Base-by-base conservation (phyloP, 2,888 invertebrate species). In the Brenthis hecate region DNA sequence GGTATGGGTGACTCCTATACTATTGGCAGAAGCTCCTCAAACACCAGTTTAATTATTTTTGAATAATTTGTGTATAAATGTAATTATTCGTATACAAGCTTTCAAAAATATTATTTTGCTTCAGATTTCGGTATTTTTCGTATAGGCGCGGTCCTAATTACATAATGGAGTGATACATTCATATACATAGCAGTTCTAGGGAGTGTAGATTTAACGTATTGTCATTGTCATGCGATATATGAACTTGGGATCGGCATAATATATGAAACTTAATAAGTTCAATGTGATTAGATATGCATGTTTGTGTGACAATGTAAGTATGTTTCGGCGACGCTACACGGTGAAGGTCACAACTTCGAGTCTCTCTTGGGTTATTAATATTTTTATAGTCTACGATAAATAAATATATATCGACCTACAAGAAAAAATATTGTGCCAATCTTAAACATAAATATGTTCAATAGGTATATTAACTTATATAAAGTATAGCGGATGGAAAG, bases 121-220 rank as follows among this genome's bases (percentile, higher is more conserved):
- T 11, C 53, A 61, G 55, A 66, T 66, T 61, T 50, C 56, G 16
- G 61, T 62, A 50, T 60, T 50, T 60, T 28, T 32, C 48, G 54
- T 54, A 53, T 13, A 64, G 64, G 66, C 23, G 43, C 50, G 57
- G 68, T 64, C 64, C 53, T 66, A 71, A 72, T 72, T 69, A 72
- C 71, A 71, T 68, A 72, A 72, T 71, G 72, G 72, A 69, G 69
- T 72, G 70, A 68, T 69, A 72, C 68, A 68, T 65, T 65, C 66
- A 56, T 57, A 64, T 47, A 36, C 14, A n/a, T 43, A 50, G 66
- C 60, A 66, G 56, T 61, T 61, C 55, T 60, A 66, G 71, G 72
- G 71, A 50, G 72, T 72, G 72, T 72, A 57, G 65, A 66, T 71
- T 72, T 66, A 62, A 72, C 67, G 66, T 51, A 43, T 64, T 63